Evolutionary conservation across 2,888 invertebrate species (phyloP).

Genomic region (Epirrita christyi): DNA sequence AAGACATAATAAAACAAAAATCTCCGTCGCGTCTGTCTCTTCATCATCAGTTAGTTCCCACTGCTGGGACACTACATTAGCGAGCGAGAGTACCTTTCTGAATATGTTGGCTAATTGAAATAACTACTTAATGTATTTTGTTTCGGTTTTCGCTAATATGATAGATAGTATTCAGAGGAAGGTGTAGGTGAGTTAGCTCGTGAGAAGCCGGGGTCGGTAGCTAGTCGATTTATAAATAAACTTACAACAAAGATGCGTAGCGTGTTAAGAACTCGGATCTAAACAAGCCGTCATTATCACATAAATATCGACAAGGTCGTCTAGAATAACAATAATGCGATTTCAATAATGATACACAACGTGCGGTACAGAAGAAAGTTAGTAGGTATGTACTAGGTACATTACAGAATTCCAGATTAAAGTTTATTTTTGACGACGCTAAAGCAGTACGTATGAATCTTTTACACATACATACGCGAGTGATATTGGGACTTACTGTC

Average conservation of each 20-base stretch:
- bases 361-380: too few species aligned
- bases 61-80: too few species aligned
- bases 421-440: neutral
- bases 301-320: conserved; percentile 65
- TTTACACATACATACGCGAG: too few species aligned
- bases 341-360: conserved; percentile 70
- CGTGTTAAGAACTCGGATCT: conserved; percentile 37
- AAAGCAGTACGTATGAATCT: neutral
- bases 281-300: conserved; percentile 51
- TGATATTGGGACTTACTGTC: too few species aligned
- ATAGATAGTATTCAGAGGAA: too few species aligned
- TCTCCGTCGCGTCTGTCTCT: conserved; percentile 4
- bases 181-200: too few species aligned
- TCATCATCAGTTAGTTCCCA: neutral
- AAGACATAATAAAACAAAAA: conserved; percentile 3
- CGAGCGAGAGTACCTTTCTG: too few species aligned
- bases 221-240: conserved; percentile 18
- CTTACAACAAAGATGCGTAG: conserved; percentile 25
- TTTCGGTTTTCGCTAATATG: neutral
- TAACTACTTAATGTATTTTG: neutral
- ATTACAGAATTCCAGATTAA: too few species aligned
- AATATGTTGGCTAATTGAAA: too few species aligned
- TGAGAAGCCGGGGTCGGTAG: neutral
- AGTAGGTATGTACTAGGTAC: too few species aligned
- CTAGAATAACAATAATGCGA: conserved; percentile 62